These are phyloP conservation scores for Tetragonula carbonaria DNA, from an alignment of 2,888 invertebrate genomes.

Conservation along the genomic window DNA sequence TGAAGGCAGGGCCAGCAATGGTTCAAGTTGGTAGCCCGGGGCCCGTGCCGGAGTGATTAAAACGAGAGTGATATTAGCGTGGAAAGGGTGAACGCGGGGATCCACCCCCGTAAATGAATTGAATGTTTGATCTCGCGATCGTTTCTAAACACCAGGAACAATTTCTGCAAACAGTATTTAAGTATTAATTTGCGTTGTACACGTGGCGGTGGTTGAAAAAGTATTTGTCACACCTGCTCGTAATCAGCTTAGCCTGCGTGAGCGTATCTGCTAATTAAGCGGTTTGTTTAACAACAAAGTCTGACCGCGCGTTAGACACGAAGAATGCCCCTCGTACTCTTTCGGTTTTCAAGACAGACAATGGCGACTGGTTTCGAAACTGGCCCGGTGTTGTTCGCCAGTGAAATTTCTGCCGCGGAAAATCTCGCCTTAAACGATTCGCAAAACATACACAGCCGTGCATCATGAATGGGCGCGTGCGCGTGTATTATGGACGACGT, in stretches of 20 bases:
- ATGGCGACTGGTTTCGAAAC: background rate
- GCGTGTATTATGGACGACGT: background rate
- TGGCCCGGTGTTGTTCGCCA: background rate
- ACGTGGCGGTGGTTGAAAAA: constrained; percentile 52
- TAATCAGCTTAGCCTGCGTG: constrained; percentile 61
- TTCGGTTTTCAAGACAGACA: background rate
- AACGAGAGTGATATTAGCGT: no score
- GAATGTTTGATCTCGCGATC: no score
- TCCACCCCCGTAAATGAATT: no score
- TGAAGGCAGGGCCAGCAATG: no score
- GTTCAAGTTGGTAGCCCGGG: no score
- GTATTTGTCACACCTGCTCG: constrained; percentile 51
- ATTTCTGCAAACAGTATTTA: background rate
- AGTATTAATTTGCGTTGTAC: constrained; percentile 43
- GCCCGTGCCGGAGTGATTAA: no score
- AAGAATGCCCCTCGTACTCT: constrained; percentile 36
- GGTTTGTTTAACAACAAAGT: constrained; percentile 52
- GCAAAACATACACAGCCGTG: background rate
- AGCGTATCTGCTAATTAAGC: constrained; percentile 61
- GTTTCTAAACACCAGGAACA: no score
- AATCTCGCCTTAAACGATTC: constrained; percentile 1
- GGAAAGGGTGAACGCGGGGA: no score
- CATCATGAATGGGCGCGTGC: background rate
- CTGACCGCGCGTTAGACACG: constrained; percentile 16
- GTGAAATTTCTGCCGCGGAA: background rate